Conservation (phyloP, 2,113 vertebrate species). For the Corydoras maculifer region DNA sequence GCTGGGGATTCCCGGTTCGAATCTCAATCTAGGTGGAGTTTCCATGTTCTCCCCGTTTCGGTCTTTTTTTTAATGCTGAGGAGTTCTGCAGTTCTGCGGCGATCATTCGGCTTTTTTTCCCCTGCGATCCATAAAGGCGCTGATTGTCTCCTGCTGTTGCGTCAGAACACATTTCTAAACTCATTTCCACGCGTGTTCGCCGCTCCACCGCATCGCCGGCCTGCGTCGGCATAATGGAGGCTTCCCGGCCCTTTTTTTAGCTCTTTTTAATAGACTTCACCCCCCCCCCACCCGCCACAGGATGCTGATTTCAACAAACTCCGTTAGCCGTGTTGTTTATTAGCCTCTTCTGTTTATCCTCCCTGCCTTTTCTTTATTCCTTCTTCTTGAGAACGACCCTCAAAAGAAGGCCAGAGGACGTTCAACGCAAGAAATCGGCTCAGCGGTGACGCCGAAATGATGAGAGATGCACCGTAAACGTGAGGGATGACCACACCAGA, state of each 20-base stretch:
- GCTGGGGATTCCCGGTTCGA: too few relatives aligned
- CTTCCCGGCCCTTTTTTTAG: neutral
- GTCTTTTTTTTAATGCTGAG: slow-evolving; percentile 20
- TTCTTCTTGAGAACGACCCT: slow-evolving; percentile 17
- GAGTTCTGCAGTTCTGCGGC: neutral
- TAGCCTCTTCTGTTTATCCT: slow-evolving; percentile 22
- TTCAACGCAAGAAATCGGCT: slow-evolving; percentile 34
- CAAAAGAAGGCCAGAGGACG: slow-evolving; percentile 14
- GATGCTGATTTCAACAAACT: slow-evolving; percentile 34
- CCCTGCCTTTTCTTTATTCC: neutral
- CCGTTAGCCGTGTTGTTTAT: slow-evolving; percentile 31
- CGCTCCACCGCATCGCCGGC: slow-evolving; percentile 2
- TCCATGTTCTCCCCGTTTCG: too few relatives aligned
- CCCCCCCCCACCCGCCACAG: neutral
- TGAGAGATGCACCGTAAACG: slow-evolving; percentile 42
- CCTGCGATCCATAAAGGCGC: neutral
- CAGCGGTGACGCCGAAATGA: slow-evolving; percentile 39
- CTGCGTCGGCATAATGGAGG: slow-evolving; percentile 6
- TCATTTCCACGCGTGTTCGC: slow-evolving; percentile 20
- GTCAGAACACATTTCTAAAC: slow-evolving; percentile 12
- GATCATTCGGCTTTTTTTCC: slow-evolving; percentile 9
- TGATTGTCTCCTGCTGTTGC: neutral
- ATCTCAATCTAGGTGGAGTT: too few relatives aligned
- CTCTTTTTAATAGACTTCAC: neutral
- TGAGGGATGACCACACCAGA: slow-evolving; percentile 46